A percentile compares a stretch with the other conserved stretches of the same genome.
Evolutionary conservation across 2,797 vertebrate genomes (phyloP).

Genomic region (Typhlichthys eigenmanni): DNA sequence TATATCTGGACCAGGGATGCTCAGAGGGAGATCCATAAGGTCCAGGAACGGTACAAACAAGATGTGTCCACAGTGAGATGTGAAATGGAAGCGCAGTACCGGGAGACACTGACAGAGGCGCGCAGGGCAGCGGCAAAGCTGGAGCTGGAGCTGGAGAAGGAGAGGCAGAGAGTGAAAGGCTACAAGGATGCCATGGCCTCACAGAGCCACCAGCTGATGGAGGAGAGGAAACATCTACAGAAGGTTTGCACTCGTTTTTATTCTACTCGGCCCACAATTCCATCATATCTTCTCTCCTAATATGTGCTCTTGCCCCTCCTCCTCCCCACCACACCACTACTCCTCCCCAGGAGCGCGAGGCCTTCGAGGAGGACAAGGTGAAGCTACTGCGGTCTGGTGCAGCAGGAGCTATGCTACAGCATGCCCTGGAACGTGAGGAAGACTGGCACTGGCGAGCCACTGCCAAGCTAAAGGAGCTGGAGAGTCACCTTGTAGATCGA

Average conservation of each 20-base stretch:
- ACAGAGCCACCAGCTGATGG: conserved; percentile 87
- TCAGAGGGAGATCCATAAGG: conserved; percentile 86
- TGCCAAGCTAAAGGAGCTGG: conserved; percentile 81
- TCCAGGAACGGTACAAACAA: conserved; percentile 78
- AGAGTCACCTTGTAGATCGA: conserved; percentile 84
- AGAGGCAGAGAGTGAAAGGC: conserved; percentile 84
- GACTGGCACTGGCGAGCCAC: conserved; percentile 80
- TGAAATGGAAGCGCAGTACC: conserved; percentile 86
- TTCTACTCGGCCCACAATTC: too few species aligned
- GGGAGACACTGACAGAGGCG: conserved; percentile 83
- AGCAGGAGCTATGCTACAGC: conserved; percentile 71
- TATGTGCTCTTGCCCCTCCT: too few species aligned
- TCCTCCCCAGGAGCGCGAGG: conserved; percentile 73
- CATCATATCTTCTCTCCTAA: background rate
- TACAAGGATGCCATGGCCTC: conserved; percentile 87
- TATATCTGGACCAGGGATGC: conserved; percentile 98
- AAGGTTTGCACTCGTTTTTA: conserved; percentile 44
- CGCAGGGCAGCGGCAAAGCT: conserved; percentile 80
- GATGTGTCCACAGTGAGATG: conserved; percentile 75
- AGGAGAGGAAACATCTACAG: conserved; percentile 85
- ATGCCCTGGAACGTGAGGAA: conserved; percentile 79
- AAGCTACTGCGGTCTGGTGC: conserved; percentile 74
- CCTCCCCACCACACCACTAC: too few species aligned
- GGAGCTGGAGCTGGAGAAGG: conserved; percentile 93
- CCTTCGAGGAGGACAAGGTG: conserved; percentile 81